phyloP scores from a whole-genome alignment of 2,888 invertebrate genomes.

The Apomyelois bistriatella region DNA sequence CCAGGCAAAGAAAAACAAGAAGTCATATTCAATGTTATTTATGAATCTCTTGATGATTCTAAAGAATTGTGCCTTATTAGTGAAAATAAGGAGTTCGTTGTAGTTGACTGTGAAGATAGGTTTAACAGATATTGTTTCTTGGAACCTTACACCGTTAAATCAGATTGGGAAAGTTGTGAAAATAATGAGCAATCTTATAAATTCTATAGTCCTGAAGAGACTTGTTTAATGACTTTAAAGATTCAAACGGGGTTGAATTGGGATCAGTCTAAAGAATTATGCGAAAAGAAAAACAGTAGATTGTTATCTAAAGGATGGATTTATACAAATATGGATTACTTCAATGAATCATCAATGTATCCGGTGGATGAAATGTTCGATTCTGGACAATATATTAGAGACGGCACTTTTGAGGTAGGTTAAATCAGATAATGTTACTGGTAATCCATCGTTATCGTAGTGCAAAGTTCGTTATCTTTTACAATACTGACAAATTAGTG shows the following conservation, averaged over 20 bases:
- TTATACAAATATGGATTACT: background rate
- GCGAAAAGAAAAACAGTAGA: background rate
- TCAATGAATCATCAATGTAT: background rate
- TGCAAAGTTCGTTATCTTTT: background rate
- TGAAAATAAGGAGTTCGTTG: background rate
- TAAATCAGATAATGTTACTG: background rate
- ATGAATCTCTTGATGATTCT: background rate
- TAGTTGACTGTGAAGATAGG: background rate
- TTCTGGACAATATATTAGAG: background rate
- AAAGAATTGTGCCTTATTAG: background rate
- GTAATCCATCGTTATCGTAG: background rate
- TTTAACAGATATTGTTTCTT: conserved; percentile 1
- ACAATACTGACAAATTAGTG: background rate
- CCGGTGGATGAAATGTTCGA: background rate
- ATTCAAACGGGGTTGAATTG: background rate
- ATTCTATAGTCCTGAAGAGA: background rate
- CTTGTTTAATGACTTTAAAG: background rate
- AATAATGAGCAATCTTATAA: background rate
- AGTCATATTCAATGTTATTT: background rate
- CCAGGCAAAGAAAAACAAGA: background rate
- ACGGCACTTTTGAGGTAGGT: background rate
- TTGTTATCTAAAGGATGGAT: conserved; percentile 4
- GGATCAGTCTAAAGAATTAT: background rate
- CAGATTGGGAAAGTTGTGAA: background rate
- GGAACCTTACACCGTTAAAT: background rate